Evolutionary conservation across 1,140 invertebrate species (phyloP).

Genomic region (Copidosoma floridanum): DNA sequence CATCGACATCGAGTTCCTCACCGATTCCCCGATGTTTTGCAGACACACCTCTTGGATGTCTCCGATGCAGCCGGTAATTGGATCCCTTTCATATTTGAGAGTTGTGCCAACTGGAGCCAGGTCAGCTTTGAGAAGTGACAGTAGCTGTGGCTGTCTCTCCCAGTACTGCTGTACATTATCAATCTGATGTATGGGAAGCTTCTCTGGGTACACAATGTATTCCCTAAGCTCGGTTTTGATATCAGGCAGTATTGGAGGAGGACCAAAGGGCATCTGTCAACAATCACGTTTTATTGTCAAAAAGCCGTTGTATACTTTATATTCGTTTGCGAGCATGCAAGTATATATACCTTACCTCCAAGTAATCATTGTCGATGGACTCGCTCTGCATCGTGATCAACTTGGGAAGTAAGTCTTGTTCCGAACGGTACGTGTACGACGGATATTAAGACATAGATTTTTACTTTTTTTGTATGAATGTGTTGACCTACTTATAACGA

Average conservation of each 20-base stretch:
- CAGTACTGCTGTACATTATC: conserved; percentile 62
- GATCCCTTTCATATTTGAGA: conserved; percentile 67
- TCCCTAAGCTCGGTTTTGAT: conserved; percentile 60
- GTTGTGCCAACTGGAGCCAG: conserved; percentile 55
- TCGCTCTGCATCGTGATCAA: no score
- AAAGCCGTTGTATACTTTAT: no score
- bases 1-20: conserved; percentile 76
- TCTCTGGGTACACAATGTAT: conserved; percentile 62
- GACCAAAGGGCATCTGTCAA: conserved; percentile 51
- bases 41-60: conserved; percentile 68
- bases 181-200: conserved; percentile 65
- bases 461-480: no score
- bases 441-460: no score
- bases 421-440: no score
- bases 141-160: conserved; percentile 54
- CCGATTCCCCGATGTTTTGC: conserved; percentile 63
- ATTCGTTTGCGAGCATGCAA: no score
- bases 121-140: conserved; percentile 57
- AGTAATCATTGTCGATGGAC: no score
- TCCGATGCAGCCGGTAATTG: conserved; percentile 67
- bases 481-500: no score
- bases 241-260: conserved; percentile 62
- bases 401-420: no score
- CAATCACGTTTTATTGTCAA: background rate
- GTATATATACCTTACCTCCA: no score